Evolutionary conservation across 2,888 invertebrate species (phyloP), one percentile per base, ranked within the genome.

Genomic region (Xylocampa areola): DNA sequence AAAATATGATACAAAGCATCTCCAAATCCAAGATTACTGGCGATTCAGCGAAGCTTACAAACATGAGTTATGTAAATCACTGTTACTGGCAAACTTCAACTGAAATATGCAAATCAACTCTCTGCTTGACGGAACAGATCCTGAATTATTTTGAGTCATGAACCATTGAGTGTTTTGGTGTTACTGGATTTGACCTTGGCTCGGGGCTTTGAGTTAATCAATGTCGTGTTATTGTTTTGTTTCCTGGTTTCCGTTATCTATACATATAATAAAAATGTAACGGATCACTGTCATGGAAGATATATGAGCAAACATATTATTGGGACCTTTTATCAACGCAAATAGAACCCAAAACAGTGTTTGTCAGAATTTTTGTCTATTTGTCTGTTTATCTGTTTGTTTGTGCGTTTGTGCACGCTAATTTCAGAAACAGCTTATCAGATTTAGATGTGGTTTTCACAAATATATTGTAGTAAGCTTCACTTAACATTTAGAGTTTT

Each of bases 31-130:
- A 63, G 68, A 71, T 75, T 69, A 77, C 37, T 45, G 62, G 17
- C 53, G 65, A 68, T 65, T 60, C 68, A 45, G 57, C 36, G 25
- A 13, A 48, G 68, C 69, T 78, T 75, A 76, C 63, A 48, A 67
- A 65, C 75, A 77, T 72, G 78, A 78, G 67, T 75, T 78, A 78
- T 78, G 78, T 68, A 78, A 78, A 78, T 77, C 68, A 76, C 75
- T 69, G 67, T 60, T 50, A 50, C 73, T 59, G 51, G 49, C 33
- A 30, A 68, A 76, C 51, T 71, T 66, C 43, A 17, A 39, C 61
- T 68, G 68, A 52, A 71, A 71, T 67, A 78, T 78, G 76, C 61
- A 75, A 77, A 78, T 77, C 48, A 59, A 52, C 54, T 51, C 53
- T 25, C 40, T 45, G 53, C 59, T 47, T 64, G 57, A 67, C 52